Evolutionary conservation across 2,113 vertebrate species (phyloP).

Genomic region (Pluvianellus socialis): DNA sequence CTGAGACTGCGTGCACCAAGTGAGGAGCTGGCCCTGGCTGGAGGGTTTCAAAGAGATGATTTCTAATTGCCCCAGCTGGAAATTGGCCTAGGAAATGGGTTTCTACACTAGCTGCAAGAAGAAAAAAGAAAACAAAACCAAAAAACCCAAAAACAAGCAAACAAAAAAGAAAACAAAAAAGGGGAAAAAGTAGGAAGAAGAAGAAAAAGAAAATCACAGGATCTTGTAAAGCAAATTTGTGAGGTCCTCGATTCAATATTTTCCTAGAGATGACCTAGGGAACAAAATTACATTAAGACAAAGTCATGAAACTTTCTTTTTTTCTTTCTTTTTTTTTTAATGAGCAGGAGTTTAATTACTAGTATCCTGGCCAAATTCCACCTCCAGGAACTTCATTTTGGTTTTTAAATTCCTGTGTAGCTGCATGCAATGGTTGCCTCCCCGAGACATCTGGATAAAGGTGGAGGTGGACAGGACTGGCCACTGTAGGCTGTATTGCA

Average conservation of each 20-base stretch:
- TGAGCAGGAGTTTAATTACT: background rate
- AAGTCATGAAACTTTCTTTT: background rate
- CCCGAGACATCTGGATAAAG: background rate
- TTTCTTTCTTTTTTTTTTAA: background rate
- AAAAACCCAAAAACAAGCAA: too few relatives aligned
- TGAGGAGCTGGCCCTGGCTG: background rate
- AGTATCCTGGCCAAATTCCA: background rate
- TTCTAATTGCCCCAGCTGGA: background rate
- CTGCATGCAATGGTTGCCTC: background rate
- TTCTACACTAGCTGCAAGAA: background rate
- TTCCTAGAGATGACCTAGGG: background rate
- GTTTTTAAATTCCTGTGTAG: background rate
- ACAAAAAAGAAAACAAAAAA: too few relatives aligned
- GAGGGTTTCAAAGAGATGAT: background rate
- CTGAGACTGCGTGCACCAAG: background rate
- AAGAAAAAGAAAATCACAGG: background rate
- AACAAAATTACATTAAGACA: background rate
- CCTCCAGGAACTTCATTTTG: background rate
- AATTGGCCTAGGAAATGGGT: background rate
- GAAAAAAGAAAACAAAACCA: fast-evolving
- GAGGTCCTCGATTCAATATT: background rate
- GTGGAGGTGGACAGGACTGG: background rate
- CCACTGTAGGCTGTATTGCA: background rate
- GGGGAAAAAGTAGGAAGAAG: fast-evolving
- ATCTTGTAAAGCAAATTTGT: background rate